phyloP scores from a whole-genome alignment of 1,140 invertebrate genomes.

The Mactra quadrangularis region DNA sequence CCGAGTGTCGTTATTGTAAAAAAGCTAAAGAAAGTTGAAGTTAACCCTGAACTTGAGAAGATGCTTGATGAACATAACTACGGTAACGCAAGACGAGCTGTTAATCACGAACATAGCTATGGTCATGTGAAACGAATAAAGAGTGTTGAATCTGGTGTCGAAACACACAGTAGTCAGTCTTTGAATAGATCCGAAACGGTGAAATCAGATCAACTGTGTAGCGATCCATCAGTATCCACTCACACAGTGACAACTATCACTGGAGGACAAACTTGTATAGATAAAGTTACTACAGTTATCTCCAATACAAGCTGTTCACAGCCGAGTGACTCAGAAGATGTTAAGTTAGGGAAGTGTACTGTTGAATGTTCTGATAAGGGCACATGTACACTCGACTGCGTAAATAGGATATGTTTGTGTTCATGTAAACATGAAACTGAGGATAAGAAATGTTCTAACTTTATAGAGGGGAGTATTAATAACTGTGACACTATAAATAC shows the following conservation, averaged over 20 bases:
- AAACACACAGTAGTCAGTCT: background rate
- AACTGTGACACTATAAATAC: background rate
- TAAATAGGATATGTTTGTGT: constrained; percentile 19
- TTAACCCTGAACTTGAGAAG: constrained; percentile 66
- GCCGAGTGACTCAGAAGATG: constrained; percentile 11
- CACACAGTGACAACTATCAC: background rate
- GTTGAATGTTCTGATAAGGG: constrained; percentile 9
- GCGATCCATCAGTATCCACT: background rate
- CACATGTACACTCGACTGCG: background rate
- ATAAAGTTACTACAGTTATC: constrained; percentile 18
- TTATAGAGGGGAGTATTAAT: background rate
- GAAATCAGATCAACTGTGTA: background rate
- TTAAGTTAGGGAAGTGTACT: constrained; percentile 10
- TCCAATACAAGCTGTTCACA: constrained; percentile 17
- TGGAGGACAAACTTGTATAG: constrained; percentile 25
- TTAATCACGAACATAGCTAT: constrained; percentile 12
- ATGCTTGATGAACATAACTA: constrained; percentile 74
- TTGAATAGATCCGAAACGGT: background rate
- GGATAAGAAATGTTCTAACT: constrained; percentile 24
- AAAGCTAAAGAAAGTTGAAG: constrained; percentile 57
- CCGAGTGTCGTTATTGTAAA: constrained; percentile 40
- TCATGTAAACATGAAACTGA: constrained; percentile 7
- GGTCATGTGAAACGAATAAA: constrained; percentile 1
- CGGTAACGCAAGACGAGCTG: constrained; percentile 63
- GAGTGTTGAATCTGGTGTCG: background rate